Conservation (phyloP, 2,888 invertebrate genomes). For the Molorchus minor region DNA sequence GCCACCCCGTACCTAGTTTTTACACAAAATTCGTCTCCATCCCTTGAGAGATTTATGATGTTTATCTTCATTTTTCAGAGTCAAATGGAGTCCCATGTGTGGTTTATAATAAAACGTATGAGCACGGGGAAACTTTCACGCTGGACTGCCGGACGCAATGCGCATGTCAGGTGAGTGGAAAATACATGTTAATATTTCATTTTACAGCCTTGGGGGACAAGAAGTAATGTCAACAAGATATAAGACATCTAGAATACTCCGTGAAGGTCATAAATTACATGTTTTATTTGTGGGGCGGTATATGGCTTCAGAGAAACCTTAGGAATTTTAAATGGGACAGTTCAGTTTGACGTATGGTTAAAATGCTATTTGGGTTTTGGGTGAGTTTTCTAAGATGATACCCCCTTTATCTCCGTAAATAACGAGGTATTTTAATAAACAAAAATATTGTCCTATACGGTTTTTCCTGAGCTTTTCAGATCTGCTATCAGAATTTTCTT, state of each 20-base stretch:
- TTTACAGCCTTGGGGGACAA: not conserved
- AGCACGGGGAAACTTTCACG: slow-evolving; percentile 69
- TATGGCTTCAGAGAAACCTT: not conserved
- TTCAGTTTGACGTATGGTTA: too few species aligned
- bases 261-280: not conserved
- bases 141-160: slow-evolving; percentile 70
- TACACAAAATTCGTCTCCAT: too few species aligned
- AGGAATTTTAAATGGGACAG: not conserved
- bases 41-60: too few species aligned
- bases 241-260: not conserved
- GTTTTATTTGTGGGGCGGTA: not conserved
- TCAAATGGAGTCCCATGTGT: slow-evolving; percentile 63
- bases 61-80: too few species aligned
- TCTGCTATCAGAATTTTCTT: too few species aligned
- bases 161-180: slow-evolving; percentile 66
- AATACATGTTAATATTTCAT: slow-evolving; percentile 1
- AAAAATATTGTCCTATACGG: too few species aligned
- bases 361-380: too few species aligned
- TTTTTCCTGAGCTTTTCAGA: too few species aligned
- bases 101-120: slow-evolving; percentile 66
- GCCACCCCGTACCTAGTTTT: too few species aligned
- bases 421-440: too few species aligned
- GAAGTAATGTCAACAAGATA: not conserved
- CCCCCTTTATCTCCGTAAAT: too few species aligned
- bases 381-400: too few species aligned